phyloP scores from a whole-genome alignment of 2,113 vertebrate species.

The Sorex araneus region DNA sequence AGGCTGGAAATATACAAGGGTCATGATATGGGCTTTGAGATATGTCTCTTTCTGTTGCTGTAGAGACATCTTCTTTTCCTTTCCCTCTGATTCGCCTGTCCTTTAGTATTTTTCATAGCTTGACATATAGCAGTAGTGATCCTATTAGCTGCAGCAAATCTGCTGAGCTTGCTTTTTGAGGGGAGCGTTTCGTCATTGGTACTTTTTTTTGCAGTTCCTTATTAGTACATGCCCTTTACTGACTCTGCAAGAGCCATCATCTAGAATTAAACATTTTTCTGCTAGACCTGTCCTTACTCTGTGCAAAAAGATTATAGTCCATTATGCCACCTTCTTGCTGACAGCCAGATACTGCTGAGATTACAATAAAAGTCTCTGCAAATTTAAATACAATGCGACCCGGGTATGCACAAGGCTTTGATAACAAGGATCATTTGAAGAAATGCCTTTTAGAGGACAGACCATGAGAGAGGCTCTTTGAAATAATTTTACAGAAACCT shows the following conservation, averaged over 20 bases:
- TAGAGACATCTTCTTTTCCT: conserved; percentile 58
- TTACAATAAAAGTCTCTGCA: conserved; percentile 87
- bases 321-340: conserved; percentile 93
- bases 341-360: conserved; percentile 91
- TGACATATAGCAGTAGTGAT: conserved; percentile 89
- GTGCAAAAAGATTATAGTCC: conserved; percentile 94
- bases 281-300: conserved; percentile 89
- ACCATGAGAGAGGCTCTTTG: conserved; percentile 50
- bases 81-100: conserved; percentile 87
- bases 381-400: conserved; percentile 88
- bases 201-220: conserved; percentile 88
- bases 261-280: conserved; percentile 94
- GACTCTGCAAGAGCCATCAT: conserved; percentile 94
- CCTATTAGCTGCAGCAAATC: conserved; percentile 88
- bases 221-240: conserved; percentile 92
- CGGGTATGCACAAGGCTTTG: conserved; percentile 75
- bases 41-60: background rate
- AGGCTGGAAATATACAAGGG: conserved; percentile 75
- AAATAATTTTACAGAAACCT: conserved; percentile 62
- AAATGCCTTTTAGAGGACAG: conserved; percentile 76
- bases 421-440: conserved; percentile 75
- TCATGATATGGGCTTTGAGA: conserved; percentile 65
- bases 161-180: conserved; percentile 91
- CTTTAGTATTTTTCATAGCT: conserved; percentile 89
- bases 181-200: conserved; percentile 84